Evolutionary conservation across 92 coral and sea anemone genomes (phyloP), one percentile per base, ranked within the genome.

Genomic region (Heteractis magnifica): DNA sequence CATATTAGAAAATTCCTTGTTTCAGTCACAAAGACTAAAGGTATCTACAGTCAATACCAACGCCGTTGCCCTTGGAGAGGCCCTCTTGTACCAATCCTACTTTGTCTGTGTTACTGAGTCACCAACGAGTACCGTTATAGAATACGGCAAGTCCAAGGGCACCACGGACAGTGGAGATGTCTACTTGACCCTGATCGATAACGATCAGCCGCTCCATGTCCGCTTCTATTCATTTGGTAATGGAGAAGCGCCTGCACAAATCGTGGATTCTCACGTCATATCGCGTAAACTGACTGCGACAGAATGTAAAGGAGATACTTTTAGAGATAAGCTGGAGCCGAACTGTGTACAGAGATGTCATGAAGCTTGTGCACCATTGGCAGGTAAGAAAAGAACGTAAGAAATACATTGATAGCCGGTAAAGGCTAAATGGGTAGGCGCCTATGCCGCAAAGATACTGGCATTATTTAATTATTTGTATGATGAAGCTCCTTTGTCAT

Each of bases 161-260:
- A 76, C 72, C 49, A 73, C 85, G 14, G 83, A 73, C 19, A 49
- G 34, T 14, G 91, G 88, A 72, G 88, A 88, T 34, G 79, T 82
- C 81, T 77, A 21, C 49, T 82, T 82, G 10, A 77, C 65, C n/a
- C 65, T 82, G 87, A 70, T 68, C 19, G 91, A 88, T 51, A 74
- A 52, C 52, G 80, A 87, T 10, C 52, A 65, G 10, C 88, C 88
- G 8, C 26, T 13, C 5, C 77, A 64, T 26, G 87, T 82, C 8
- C 84, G 87, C 9, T 89, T 86, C 49, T 89, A 89, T 62, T 77
- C 92, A 8, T 89, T 86, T 77, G 92, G 87, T 3, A 89, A 89
- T 56, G 90, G 84, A 2, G 90, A 86, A 56, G 73, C 81, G 4
- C 19, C 44, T 11, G 48, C 80, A 49, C 80, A 77, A 56, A 52